Evolutionary conservation across 2,888 invertebrate genomes (phyloP), one percentile per base, ranked within the genome.

Genomic region (Brachypterus glaber): DNA sequence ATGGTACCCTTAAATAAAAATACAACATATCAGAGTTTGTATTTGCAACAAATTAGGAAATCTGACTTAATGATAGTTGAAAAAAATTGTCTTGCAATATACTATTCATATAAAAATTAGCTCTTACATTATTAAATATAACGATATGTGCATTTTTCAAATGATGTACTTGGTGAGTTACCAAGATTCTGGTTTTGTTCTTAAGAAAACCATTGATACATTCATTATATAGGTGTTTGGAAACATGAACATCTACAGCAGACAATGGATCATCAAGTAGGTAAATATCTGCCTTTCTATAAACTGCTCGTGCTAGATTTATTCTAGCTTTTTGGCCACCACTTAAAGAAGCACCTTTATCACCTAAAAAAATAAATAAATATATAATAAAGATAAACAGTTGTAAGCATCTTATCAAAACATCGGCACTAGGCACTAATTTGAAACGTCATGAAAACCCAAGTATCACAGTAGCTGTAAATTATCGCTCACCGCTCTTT

Each of bases 81-180:
- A n/a, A n/a, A n/a, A n/a, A n/a, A n/a, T n/a, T n/a, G n/a, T n/a
- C n/a, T n/a, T n/a, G n/a, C n/a, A n/a, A n/a, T n/a, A n/a, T n/a
- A n/a, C n/a, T n/a, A n/a, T n/a, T n/a, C n/a, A n/a, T 12, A 33
- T 52, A 48, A 37, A 3, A 26, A 55, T n/a, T n/a, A n/a, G n/a
- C n/a, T n/a, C 69, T 63, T 64, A 76, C 78, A 55, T 77, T 72
- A 40, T 73, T 70, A 17, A 85, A 57, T 33, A 82, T 71, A 31
- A 82, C 62, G 31, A 84, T 79, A 21, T 69, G 69, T 1, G 77
- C 81, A 33, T 74, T 68, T 46, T 77, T 77, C 7, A 84, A 65
- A 60, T 82, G 82, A 55, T 90, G 87, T n/a, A 88, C 72, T 61
- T 90, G 89, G 68, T 91, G 89, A 0, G 90, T 90, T 41, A 88